Evolutionary conservation across 1,140 invertebrate genomes (phyloP).

Genomic region (Thalassaphorura encarpata): DNA sequence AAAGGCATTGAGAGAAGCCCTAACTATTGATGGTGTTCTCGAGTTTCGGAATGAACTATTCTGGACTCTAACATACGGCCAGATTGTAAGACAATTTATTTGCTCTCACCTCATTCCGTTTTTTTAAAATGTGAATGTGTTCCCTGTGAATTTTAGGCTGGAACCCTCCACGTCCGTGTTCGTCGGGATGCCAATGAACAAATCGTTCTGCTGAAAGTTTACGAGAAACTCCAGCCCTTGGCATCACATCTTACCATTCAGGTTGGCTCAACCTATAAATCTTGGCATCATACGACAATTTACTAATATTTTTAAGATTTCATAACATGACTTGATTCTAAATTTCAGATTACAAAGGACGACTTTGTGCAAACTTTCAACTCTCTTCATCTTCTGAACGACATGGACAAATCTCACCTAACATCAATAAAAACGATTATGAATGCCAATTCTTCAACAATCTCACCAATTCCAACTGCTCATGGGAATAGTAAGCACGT

Average conservation of each 20-base stretch:
- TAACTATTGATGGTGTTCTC: slow-evolving; percentile 57
- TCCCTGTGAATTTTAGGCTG: slow-evolving; percentile 42
- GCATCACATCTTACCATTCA: slow-evolving; percentile 29
- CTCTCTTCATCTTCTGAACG: no score
- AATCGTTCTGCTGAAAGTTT: slow-evolving; percentile 24
- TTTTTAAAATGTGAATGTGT: slow-evolving; percentile 16
- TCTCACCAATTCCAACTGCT: no score
- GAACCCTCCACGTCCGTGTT: slow-evolving; percentile 51
- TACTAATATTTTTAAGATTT: no score
- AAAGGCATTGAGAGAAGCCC: slow-evolving; percentile 51
- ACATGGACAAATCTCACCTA: no score
- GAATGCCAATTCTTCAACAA: no score
- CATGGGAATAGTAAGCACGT: no score
- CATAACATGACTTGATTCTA: no score
- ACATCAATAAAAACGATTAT: no score
- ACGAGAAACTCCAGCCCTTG: slow-evolving; percentile 26
- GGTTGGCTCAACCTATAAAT: no score
- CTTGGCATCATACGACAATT: no score
- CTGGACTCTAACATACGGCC: slow-evolving; percentile 58
- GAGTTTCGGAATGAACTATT: slow-evolving; percentile 59
- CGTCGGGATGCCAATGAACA: slow-evolving; percentile 51
- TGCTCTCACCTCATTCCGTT: slow-evolving; percentile 1
- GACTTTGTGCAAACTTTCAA: no score
- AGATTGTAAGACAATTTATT: slow-evolving; percentile 41
- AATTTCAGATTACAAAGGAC: no score